Evolutionary conservation across 2,113 vertebrate species (phyloP).

Genomic region (Crotalus horridus): DNA sequence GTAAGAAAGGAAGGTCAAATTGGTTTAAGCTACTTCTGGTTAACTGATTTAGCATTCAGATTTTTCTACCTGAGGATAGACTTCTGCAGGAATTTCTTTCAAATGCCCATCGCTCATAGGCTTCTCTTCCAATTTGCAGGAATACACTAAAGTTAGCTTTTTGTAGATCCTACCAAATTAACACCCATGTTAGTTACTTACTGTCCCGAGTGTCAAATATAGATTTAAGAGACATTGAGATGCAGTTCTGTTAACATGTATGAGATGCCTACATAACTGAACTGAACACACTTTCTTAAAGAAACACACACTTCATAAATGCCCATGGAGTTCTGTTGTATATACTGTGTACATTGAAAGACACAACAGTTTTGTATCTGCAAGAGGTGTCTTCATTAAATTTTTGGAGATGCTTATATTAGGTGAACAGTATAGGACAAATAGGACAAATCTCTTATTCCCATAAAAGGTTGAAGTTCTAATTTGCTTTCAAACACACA

Average conservation of each 20-base stretch:
- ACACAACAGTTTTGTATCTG: neutral
- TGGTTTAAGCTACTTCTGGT: neutral
- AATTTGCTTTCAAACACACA: neutral
- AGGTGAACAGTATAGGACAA: too few species aligned
- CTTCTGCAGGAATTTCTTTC: neutral
- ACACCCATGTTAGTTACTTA: neutral
- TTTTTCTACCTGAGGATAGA: neutral
- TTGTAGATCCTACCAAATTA: neutral
- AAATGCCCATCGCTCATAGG: neutral
- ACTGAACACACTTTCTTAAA: neutral
- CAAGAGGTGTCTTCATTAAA: neutral
- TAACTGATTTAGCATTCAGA: neutral
- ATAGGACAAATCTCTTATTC: neutral
- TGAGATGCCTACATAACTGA: neutral
- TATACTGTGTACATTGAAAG: neutral
- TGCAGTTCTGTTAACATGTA: neutral
- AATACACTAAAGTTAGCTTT: neutral
- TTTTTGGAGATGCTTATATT: neutral
- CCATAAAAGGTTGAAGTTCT: rapidly evolving
- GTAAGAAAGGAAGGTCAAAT: neutral
- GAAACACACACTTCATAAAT: neutral
- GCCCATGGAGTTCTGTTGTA: neutral
- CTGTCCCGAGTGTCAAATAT: neutral
- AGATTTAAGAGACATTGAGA: neutral
- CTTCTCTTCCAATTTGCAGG: neutral